Evolutionary conservation across 2,113 vertebrate species (phyloP), one percentile per base, ranked within the genome.

Genomic region (Notothenia coriiceps): DNA sequence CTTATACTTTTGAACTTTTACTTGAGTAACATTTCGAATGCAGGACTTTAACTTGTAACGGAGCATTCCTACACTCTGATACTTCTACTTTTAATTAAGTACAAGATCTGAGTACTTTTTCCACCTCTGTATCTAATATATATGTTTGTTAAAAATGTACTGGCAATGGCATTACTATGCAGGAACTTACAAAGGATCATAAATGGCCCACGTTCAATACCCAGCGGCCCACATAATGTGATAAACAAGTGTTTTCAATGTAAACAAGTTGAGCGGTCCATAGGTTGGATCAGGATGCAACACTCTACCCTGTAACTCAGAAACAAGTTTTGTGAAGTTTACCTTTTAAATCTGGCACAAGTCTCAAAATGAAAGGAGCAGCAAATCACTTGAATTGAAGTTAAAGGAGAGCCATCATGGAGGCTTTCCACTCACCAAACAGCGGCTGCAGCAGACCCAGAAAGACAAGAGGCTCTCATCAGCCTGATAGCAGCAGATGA

Each of bases 371-470:
- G 77, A 94, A 87, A 91, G 80, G 25, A 70, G 70, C 81, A 60
- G 64, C 81, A 88, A 90, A 87, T 80, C 59, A 65, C 77, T 86
- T 88, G 90, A 92, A 85, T 86, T 82, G 79, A 83, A 88, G 86
- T 91, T 88, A 90, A 86, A 92, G 80, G 76, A 79, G 83, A 87
- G 74, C 73, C 82, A 88, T 87, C 79, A 86, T 82, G 91, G 77
- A 87, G 76, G 65, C 62, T 79, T 70, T 70, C 84, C 79, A 92
- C 94, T 94, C 89, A 95, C 94, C 94, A 84, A 72, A 86, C 86
- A 88, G 77, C 86, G 79, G 86, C 87, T 86, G 86, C 71, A 77
- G 82, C 74, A 71, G 87, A 72, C 72, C 74, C 77, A 84, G 74
- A 76, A 69, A 79, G 74, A 87, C 63, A 52, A 83, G 65, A 82